These are phyloP conservation scores for Eristalinus sepulchralis DNA, from an alignment of 2,888 invertebrate genomes.

Conservation along the genomic window DNA sequence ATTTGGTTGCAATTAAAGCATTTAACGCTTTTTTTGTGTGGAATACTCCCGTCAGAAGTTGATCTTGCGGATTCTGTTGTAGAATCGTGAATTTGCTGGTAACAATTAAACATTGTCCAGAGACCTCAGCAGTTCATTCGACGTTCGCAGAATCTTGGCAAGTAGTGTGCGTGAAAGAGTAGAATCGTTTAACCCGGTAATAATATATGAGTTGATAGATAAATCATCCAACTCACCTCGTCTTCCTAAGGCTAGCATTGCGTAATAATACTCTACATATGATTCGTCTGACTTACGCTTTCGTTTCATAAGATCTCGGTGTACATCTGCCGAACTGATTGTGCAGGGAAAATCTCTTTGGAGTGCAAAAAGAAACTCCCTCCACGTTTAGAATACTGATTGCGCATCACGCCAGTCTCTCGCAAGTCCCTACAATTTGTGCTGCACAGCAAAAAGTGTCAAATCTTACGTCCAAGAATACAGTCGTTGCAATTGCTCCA, in stretches of 20 bases:
- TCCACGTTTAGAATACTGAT: constrained; percentile 36
- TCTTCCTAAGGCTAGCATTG: constrained; percentile 34
- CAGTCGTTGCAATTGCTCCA: constrained; percentile 13
- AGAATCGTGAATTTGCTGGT: background rate
- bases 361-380: background rate
- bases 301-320: constrained; percentile 53
- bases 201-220: constrained; percentile 62
- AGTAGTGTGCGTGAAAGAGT: constrained; percentile 51
- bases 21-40: constrained; percentile 7
- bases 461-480: constrained; percentile 35
- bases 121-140: constrained; percentile 51
- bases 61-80: background rate
- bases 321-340: constrained; percentile 37
- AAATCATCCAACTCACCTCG: constrained; percentile 49
- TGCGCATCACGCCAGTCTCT: constrained; percentile 38
- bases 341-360: constrained; percentile 37
- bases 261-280: constrained; percentile 58
- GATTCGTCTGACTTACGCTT: constrained; percentile 33
- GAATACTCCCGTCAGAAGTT: background rate
- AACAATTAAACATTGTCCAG: constrained; percentile 36
- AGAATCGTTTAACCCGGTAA: constrained; percentile 59
- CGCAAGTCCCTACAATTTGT: constrained; percentile 22
- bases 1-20: constrained; percentile 50
- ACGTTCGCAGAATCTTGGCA: constrained; percentile 39
- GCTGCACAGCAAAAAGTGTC: constrained; percentile 29